These are phyloP conservation scores for Chaetophractus vellerosus DNA, from an alignment of 2,797 vertebrate genomes.

Conservation along the genomic window DNA sequence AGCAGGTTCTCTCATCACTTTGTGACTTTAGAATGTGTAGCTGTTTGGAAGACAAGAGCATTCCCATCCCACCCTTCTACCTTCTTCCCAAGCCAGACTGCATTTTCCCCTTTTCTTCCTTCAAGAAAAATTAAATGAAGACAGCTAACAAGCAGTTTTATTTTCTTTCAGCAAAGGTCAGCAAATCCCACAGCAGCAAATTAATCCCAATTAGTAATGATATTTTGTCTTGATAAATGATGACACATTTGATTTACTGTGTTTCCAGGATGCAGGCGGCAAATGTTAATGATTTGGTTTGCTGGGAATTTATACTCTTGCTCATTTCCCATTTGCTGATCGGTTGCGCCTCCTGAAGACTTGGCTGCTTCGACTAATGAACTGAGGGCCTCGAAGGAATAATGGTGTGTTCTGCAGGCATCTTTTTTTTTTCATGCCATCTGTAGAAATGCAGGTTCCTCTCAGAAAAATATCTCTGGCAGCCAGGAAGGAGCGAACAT, in stretches of 20 bases:
- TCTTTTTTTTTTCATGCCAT: constrained; percentile 86
- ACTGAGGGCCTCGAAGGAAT: constrained; percentile 91
- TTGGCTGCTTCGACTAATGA: constrained; percentile 91
- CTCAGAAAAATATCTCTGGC: constrained; percentile 88
- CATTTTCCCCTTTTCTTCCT: constrained; percentile 68
- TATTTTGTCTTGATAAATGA: constrained; percentile 92
- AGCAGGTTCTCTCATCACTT: not conserved
- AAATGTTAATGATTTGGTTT: constrained; percentile 93
- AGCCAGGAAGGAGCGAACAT: constrained; percentile 89
- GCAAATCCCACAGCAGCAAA: constrained; percentile 91
- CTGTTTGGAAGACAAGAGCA: constrained; percentile 23
- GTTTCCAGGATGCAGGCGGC: constrained; percentile 91
- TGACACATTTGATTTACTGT: constrained; percentile 92
- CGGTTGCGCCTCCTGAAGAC: constrained; percentile 90
- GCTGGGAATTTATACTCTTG: constrained; percentile 91
- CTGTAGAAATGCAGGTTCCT: constrained; percentile 90
- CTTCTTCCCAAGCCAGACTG: constrained; percentile 6
- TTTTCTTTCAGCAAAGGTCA: constrained; percentile 89
- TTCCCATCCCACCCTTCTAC: not conserved
- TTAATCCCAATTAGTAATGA: constrained; percentile 94
- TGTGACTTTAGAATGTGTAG: constrained; percentile 1
- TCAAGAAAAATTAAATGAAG: constrained; percentile 87
- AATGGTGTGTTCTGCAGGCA: constrained; percentile 86
- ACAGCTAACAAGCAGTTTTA: constrained; percentile 88
- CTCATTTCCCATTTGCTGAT: constrained; percentile 93